Base-by-base conservation (phyloP, 1,140 invertebrate genomes). In the Aphelenchoides besseyi region DNA sequence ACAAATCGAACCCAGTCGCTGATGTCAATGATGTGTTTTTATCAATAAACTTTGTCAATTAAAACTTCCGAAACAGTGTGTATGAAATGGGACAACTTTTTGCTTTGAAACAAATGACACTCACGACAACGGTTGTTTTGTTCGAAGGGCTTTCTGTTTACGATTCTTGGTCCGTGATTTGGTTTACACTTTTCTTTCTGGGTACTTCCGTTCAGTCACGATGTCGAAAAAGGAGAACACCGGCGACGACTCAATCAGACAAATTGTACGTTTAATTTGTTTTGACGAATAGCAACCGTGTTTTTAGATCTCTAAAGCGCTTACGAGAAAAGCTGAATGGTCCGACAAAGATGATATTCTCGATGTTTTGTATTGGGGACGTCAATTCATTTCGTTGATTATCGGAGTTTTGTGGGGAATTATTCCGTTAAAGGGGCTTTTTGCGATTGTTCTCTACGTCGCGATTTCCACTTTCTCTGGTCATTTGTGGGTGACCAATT, bases 281-380 rank as follows among this genome's bases (percentile, higher is more conserved):
- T 59, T n/a, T n/a, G n/a, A n/a, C n/a, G n/a, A n/a, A n/a, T n/a
- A n/a, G n/a, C n/a, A n/a, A n/a, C n/a, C n/a, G n/a, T n/a, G 5
- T 23, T 8, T 59, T 28, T 33, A 59, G 55, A 29, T 59, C 18
- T 28, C 55, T 12, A 59, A 59, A 59, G 55, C 55, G 5, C 18
- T 59, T 28, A 59, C 55, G 55, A 59, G 32, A 33, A 59, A 59
- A 33, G 55, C 55, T 12, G 55, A 18, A 8, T 8, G 18, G 55
- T 2, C 67, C n/a, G 81, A 82, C 61, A 82, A 82, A 72, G 81
- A 82, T 48, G 81, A 84, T 30, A 67, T 82, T 2, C 55, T 82
- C 29, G 81, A 82, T 72, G 80, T 80, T 9, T 29, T 82, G 5
- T 82, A 82, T 69, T 82, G 81, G 81, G 82, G 81, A 48, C 68